Evolutionary conservation across 2,113 vertebrate genomes (phyloP).

Genomic region (Ptilonorhynchus violaceus): DNA sequence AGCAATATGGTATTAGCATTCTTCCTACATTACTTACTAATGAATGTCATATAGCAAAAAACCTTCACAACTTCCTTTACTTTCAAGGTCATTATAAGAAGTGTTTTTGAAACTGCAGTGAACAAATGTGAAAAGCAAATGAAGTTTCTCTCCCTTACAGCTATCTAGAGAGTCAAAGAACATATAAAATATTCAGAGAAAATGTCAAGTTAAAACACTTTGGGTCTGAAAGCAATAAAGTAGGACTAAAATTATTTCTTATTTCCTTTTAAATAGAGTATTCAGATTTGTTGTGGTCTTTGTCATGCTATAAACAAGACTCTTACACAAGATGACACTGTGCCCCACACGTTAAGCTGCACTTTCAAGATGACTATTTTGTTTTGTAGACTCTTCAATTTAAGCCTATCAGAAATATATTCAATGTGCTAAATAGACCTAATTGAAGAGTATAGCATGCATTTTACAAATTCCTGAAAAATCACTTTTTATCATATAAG

Average conservation of each 20-base stretch:
- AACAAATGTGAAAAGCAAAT: slow-evolving; percentile 31
- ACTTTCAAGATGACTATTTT: not conserved
- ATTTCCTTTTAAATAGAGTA: not conserved
- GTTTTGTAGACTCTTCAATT: not conserved
- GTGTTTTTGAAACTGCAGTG: slow-evolving; percentile 18
- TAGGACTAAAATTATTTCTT: not conserved
- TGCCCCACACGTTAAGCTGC: not conserved
- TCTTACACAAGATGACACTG: not conserved
- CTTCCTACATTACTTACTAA: slow-evolving; percentile 43
- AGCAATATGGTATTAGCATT: slow-evolving; percentile 33
- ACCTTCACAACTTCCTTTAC: slow-evolving; percentile 12
- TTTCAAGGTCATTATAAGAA: slow-evolving; percentile 55
- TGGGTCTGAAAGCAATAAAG: not conserved
- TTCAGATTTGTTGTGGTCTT: not conserved
- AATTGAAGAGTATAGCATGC: not conserved
- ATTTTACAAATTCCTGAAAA: not conserved
- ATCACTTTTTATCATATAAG: not conserved
- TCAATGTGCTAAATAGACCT: not conserved
- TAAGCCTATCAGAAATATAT: not conserved
- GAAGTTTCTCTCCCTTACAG: not conserved
- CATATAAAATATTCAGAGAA: slow-evolving; percentile 20
- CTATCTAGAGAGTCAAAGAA: slow-evolving; percentile 18
- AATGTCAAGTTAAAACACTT: slow-evolving; percentile 28
- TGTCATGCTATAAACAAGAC: not conserved
- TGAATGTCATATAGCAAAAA: slow-evolving; percentile 41